Evolutionary conservation across 2,888 invertebrate species (phyloP).

Genomic region (Caenorhabditis macrosperma): DNA sequence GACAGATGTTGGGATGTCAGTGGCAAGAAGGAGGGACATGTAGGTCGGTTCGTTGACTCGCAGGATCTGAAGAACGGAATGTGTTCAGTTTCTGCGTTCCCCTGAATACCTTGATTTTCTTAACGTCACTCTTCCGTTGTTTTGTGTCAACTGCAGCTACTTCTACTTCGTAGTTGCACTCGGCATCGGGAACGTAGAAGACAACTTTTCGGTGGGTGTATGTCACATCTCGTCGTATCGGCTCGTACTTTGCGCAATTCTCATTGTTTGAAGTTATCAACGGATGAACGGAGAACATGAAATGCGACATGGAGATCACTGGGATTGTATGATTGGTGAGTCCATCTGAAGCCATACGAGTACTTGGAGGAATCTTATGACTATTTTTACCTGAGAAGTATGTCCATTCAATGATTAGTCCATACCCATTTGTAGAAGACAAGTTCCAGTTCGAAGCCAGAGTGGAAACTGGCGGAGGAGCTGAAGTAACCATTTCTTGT

Average conservation of each 20-base stretch:
- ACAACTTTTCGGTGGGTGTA: constrained; percentile 63
- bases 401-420: constrained; percentile 56
- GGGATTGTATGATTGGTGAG: constrained; percentile 14
- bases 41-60: constrained; percentile 40
- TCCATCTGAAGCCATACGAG: constrained; percentile 1
- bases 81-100: too few species aligned
- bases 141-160: constrained; percentile 62
- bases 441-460: constrained; percentile 60
- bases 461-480: constrained; percentile 56
- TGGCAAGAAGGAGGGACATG: constrained; percentile 43
- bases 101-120: constrained; percentile 59
- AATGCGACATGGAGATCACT: constrained; percentile 59
- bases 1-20: constrained; percentile 37
- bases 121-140: constrained; percentile 57
- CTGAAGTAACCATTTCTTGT: constrained; percentile 39
- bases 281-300: constrained; percentile 55
- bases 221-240: constrained; percentile 60
- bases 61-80: too few species aligned
- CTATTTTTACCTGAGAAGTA: constrained; percentile 34
- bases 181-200: constrained; percentile 61
- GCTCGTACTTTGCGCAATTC: constrained; percentile 57
- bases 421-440: constrained; percentile 44
- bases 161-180: constrained; percentile 65
- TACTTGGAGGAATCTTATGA: background rate
- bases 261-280: constrained; percentile 45